Base-by-base conservation (phyloP, 2,888 invertebrate genomes). In the Melinaea marsaeus region DNA sequence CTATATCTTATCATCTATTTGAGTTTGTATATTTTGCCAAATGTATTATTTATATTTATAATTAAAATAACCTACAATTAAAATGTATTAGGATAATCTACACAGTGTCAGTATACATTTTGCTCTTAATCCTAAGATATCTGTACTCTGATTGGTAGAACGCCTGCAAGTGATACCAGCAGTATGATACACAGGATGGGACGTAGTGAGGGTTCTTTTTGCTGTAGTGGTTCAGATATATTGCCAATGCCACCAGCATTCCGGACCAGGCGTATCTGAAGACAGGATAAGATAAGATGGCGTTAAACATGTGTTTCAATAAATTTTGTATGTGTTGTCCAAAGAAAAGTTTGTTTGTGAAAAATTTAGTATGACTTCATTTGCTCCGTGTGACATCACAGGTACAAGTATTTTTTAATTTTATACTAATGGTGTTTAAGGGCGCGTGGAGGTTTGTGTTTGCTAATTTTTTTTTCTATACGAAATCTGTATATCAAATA, bases 201-300 rank as follows among this genome's bases (percentile, higher is more conserved):
- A 86, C 73, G 55, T 88, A 89, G 2, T 80, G 76, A 0, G 92
- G 92, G 72, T 93, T 86, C 67, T 91, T 92, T 83, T 98, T 98
- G 81, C 96, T 96, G 22, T 95, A 96, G 59, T 98, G 92, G 89
- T 98, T 98, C n/a, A 99, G 88, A 84, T 98, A 98, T 78, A 99
- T 98, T 5, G 98, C 98, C 42, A 97, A 71, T 0, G 98, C 92
- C 0, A 99, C 97, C 61, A 99, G 90, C 72, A 95, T 80, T 1
- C 98, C 98, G 0, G 98, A 96, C 96, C 98, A 98, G 0, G 95
- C 81, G 82, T 97, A 97, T 81, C 97, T 97, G 89, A 56, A 93
- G 93, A 67, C 22, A 22, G 22, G 22, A 22, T 22, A 67, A 69
- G 65, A 58, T 62, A 62, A 54, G 63, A 42, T 9, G 42, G 1